These are phyloP conservation scores for Catostylus mosaicus DNA, from an alignment of 30 jellyfish, hydroid and myxozoan species.

Conservation along the genomic window DNA sequence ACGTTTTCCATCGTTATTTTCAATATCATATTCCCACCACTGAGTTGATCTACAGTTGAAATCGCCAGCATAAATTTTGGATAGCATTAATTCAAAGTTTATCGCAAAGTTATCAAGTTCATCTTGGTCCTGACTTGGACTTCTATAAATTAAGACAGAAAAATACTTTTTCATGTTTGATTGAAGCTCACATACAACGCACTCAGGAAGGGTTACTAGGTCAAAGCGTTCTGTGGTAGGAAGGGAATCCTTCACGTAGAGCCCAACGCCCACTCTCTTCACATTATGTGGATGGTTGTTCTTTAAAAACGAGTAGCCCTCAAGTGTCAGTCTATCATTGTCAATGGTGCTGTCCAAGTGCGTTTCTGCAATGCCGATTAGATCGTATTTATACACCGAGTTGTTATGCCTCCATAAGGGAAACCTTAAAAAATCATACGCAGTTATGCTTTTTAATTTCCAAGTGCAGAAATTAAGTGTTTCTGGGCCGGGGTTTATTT, in stretches of 20 bases:
- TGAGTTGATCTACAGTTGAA: conserved; percentile 60
- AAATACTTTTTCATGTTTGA: conserved; percentile 27
- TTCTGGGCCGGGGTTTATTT: conserved; percentile 71
- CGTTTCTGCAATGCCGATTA: conserved; percentile 66
- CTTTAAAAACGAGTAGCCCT: conserved; percentile 49
- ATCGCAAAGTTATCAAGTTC: conserved; percentile 40
- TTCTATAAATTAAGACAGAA: conserved; percentile 29
- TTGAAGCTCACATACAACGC: conserved; percentile 39
- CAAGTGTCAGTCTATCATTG: conserved; percentile 57
- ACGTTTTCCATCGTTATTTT: conserved; percentile 53
- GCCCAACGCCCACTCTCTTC: conserved; percentile 63
- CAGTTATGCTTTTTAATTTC: conserved; percentile 62
- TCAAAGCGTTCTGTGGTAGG: conserved; percentile 51
- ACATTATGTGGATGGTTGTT: conserved; percentile 74
- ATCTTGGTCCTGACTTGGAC: conserved; percentile 56
- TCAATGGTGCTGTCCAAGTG: conserved; percentile 64
- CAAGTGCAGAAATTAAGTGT: conserved; percentile 52
- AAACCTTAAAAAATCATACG: conserved; percentile 61
- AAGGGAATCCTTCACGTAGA: conserved; percentile 50
- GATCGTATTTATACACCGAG: conserved; percentile 65
- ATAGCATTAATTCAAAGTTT: conserved; percentile 41
- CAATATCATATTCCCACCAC: conserved; percentile 63
- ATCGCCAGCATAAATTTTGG: conserved; percentile 69
- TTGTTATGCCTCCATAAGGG: conserved; percentile 47
- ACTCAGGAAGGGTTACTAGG: conserved; percentile 53